Evolutionary conservation across 2,888 invertebrate genomes (phyloP), one percentile per base, ranked within the genome.

Genomic region (Nemapogon koenigi): DNA sequence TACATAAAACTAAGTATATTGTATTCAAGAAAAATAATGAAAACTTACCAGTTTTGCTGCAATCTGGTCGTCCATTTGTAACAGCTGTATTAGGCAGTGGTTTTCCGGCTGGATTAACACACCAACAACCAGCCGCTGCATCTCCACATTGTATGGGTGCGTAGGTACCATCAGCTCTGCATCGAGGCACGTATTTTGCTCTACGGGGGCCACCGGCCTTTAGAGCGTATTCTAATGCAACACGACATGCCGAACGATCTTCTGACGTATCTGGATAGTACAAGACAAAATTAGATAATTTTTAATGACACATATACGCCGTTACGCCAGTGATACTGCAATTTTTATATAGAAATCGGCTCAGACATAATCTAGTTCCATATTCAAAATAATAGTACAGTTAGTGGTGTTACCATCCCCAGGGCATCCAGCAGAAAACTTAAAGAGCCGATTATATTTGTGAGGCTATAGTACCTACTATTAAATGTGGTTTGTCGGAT

Each of bases 111-210:
- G 87, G 84, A 1, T 91, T 90, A 42, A 94, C 94, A 62, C 96
- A 97, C 94, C 94, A 95, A 73, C 95, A 96, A 57, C 84, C 85
- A 2, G 90, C 87, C 3, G 89, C 87, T 39, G 86, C 86, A 11
- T 81, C 76, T 53, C 91, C 86, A 59, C 95, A 96, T 71, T 96
- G 96, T 41, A 92, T 87, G 7, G 90, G 84, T 1, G 90, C 88
- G 63, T 90, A 96, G 2, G 85, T 86, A 11, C 96, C 95, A 59
- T 94, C 94, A 2, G 82, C 78, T 38, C 89, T 85, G 62, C 96
- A 96, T 32, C 84, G 83, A 2, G 94, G 93, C 43, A 89, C 83
- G 57, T 89, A 88, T 40, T 71, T 71, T 1, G 75, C 67, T 43
- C 83, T 61, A 13, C 59, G 52, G 4, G 65, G 66, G n/a, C 59